A percentile compares a stretch with the other conserved stretches of the same genome.
Evolutionary conservation across 2,888 invertebrate genomes (phyloP).

Genomic region (Acanthosepion pharaonis): DNA sequence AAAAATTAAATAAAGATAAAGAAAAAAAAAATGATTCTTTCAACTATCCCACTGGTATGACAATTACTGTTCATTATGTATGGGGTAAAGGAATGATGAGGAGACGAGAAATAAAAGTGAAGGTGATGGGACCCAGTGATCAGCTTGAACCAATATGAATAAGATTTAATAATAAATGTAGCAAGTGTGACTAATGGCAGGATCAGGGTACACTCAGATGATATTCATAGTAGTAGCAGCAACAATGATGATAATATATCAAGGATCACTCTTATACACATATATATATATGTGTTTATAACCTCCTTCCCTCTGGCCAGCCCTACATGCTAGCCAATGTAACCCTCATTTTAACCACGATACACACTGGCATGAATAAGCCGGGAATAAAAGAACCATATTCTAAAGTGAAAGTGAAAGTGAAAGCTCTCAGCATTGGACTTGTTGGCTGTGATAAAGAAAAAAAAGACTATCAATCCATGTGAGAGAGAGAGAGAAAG

Average conservation of each 20-base stretch:
- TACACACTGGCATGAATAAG: not conserved
- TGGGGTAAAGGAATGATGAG: not conserved
- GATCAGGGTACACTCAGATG: not conserved
- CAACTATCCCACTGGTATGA: not conserved
- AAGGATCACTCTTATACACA: not conserved
- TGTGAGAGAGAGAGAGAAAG: not conserved
- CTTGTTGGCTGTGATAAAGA: not conserved
- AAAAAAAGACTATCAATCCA: not conserved
- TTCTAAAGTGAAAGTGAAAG: too few species aligned
- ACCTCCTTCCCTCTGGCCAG: not conserved
- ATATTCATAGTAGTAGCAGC: not conserved
- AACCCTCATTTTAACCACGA: not conserved
- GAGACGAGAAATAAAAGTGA: not conserved
- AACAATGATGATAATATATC: not conserved
- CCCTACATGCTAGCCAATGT: not conserved
- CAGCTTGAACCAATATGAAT: not conserved
- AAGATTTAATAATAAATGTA: not conserved
- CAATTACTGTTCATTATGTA: not conserved
- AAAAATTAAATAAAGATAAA: not conserved
- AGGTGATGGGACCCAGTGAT: not conserved
- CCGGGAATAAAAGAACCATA: not conserved
- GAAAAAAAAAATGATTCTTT: not conserved
- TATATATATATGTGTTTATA: not conserved
- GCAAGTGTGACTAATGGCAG: slow-evolving; percentile 3
- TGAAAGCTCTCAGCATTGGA: not conserved